A percentile compares a stretch with the other conserved stretches of the same genome.
Conservation (phyloP, 30 jellyfish, hydroid and myxozoan genomes). For the Thelohanellus kitauei region DNA sequence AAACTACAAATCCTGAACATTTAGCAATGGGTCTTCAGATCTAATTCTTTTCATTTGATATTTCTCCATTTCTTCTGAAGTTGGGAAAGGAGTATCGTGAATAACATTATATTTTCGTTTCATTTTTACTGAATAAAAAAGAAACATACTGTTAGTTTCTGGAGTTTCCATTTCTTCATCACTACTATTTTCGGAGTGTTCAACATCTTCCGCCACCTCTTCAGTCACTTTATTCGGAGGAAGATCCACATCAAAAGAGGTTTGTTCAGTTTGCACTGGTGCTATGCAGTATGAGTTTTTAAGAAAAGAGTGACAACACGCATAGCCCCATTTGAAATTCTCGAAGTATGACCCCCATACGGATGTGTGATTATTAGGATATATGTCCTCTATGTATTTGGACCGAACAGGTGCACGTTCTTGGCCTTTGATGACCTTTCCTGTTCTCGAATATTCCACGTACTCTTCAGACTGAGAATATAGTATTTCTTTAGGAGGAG, state of each 20-base stretch:
- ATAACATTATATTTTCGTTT: too few relatives aligned
- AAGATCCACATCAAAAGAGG: too few relatives aligned
- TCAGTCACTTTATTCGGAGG: too few relatives aligned
- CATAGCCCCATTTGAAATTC: constrained; percentile 74
- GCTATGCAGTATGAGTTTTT: constrained; percentile 88
- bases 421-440: constrained; percentile 76
- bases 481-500: constrained; percentile 79
- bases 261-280: constrained; percentile 16
- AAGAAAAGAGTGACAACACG: constrained; percentile 86
- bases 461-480: constrained; percentile 92
- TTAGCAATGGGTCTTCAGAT: constrained; percentile 85
- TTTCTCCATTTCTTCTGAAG: constrained; percentile 76
- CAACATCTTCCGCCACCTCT: too few relatives aligned
- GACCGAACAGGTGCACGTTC: constrained; percentile 59
- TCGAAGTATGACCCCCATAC: constrained; percentile 94
- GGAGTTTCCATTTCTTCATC: background rate
- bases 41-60: constrained; percentile 40
- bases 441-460: constrained; percentile 95
- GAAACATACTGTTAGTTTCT: background rate
- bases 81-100: constrained; percentile 13
- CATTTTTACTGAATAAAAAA: too few relatives aligned
- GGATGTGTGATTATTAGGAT: constrained; percentile 64
- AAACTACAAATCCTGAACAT: too few relatives aligned
- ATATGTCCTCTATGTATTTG: constrained; percentile 81
- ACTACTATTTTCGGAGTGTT: too few relatives aligned